Base-by-base conservation (phyloP, 2,888 invertebrate genomes). In the Lordiphosa fenestrarum region DNA sequence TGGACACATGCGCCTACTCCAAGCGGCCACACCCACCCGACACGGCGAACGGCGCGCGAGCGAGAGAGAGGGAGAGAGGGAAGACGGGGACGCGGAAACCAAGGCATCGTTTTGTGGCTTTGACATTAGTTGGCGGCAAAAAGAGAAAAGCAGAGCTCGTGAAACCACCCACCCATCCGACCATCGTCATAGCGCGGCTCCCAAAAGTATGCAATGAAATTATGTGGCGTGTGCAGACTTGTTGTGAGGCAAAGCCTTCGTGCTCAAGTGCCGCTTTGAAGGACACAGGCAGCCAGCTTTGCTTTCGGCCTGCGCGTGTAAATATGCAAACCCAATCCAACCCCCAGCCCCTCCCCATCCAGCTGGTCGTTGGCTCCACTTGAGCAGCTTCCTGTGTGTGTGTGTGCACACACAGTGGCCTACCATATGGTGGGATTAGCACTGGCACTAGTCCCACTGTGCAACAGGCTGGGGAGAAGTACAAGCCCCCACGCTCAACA, bases 161-260 rank as follows among this genome's bases (percentile, higher is more conserved):
- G 48, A 73, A 72, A 69, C 69, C 35, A 12, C 13, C 21, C 23
- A 2, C 13, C 15, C 7, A 9, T 13, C 12, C 12, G 13, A 30
- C 19, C 15, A 25, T 36, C 33, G 15, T 23, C 36, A 38, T 35
- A 36, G 23, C 10, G 41, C 41, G 42, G 58, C 58, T 67, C 73
- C 55, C 60, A 56, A 76, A 80, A 76, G 76, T 52, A 83, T 77
- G 76, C 76, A 60, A 72, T 70, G 67, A 61, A 80, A 72, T 67
- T 72, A 72, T 80, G 72, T 59, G 64, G 69, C 56, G 48, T 60
- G 50, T 44, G 49, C 44, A 30, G 40, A 61, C 30, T 30, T 30
- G 42, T 13, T 42, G 7, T 6, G 5, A 41, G 30, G 53, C 30
- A 35, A 21, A 25, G 30, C 37, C 42, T 49, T 50, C 60, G 70